Percentiles rank a stretch among this genome's conserved stretches.
phyloP scores from a whole-genome alignment of 2,113 vertebrate species.

The Cathartes aura region DNA sequence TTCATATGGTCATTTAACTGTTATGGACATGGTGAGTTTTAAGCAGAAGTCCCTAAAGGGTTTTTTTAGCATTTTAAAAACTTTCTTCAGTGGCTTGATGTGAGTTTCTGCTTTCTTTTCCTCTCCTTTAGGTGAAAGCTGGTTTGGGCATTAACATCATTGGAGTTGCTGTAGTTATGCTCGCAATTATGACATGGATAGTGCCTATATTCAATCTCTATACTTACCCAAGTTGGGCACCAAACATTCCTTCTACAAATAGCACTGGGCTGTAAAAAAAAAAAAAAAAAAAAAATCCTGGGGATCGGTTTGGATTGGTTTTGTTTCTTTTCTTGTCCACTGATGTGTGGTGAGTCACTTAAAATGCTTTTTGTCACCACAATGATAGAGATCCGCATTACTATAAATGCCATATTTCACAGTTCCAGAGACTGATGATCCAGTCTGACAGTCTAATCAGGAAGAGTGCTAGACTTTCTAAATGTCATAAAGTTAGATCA shows the following conservation, averaged over 20 bases:
- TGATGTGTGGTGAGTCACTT: neutral
- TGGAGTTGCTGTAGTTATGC: conserved; percentile 84
- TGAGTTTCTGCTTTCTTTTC: neutral
- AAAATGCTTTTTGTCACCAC: neutral
- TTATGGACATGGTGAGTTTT: conserved; percentile 89
- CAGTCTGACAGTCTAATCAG: neutral
- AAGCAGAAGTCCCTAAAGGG: neutral
- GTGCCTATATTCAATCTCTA: conserved; percentile 84
- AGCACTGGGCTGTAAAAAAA: conserved; percentile 71
- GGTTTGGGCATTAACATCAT: conserved; percentile 90
- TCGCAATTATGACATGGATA: conserved; percentile 87
- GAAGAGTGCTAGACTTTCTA: neutral
- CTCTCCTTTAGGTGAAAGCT: conserved; percentile 87
- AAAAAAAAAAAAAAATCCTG: neutral
- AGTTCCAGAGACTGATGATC: neutral
- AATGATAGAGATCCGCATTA: neutral
- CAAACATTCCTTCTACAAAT: conserved; percentile 63
- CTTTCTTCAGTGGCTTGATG: neutral
- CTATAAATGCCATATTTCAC: neutral
- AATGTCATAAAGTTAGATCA: neutral
- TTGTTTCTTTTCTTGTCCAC: neutral
- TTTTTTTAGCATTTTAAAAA: neutral
- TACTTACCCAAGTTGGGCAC: conserved; percentile 87
- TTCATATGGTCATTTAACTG: conserved; percentile 86
- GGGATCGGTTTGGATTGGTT: neutral